Conservation (phyloP, 2,888 invertebrate genomes). For the Gymnocheta viridis region DNA sequence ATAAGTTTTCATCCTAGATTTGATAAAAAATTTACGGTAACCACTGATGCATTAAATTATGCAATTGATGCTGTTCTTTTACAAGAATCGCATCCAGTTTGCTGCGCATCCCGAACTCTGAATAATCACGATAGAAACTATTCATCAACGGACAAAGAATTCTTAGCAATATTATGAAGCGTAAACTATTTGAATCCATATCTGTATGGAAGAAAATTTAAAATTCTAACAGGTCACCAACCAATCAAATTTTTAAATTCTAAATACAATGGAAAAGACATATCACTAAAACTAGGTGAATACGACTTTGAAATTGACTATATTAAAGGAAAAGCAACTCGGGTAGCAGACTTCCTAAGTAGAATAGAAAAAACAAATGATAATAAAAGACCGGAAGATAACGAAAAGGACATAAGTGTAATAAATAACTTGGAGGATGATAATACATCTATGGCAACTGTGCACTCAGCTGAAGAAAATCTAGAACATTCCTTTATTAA, state of each 20-base stretch:
- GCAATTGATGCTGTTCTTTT: constrained; percentile 23
- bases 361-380: constrained; percentile 52
- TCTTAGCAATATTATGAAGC: constrained; percentile 47
- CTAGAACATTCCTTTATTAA: background rate
- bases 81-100: constrained; percentile 31
- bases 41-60: constrained; percentile 17
- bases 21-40: constrained; percentile 10
- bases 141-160: constrained; percentile 48
- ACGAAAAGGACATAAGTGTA: no score
- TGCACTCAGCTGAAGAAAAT: no score
- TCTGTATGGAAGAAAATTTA: constrained; percentile 44
- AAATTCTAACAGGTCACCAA: constrained; percentile 41
- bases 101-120: constrained; percentile 47
- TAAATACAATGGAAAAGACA: constrained; percentile 55
- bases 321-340: constrained; percentile 46
- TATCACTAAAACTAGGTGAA: constrained; percentile 40
- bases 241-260: constrained; percentile 55
- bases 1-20: constrained; percentile 31
- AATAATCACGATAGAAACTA: constrained; percentile 35
- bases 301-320: constrained; percentile 31
- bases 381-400: no score
- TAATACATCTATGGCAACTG: no score
- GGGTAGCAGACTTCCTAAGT: constrained; percentile 33
- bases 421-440: no score
- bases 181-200: constrained; percentile 53